Percentiles rank a stretch among this genome's conserved stretches.
phyloP scores from a whole-genome alignment of 2,888 invertebrate species.

The Hypomecis atomaria region DNA sequence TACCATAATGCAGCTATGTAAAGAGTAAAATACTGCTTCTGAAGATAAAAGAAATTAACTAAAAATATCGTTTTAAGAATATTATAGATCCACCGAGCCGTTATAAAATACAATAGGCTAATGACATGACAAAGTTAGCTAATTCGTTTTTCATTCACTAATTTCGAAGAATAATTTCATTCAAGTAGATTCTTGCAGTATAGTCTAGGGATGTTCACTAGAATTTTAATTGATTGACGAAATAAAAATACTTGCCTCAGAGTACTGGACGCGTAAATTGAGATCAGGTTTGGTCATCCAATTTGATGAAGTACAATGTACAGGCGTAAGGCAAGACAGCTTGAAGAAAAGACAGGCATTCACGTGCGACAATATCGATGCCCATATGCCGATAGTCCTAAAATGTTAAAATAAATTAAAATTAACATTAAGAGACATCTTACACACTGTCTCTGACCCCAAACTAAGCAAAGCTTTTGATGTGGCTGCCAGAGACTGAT shows the following conservation, averaged over 20 bases:
- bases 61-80: too few species aligned
- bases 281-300: conserved; percentile 76
- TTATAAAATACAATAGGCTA: too few species aligned
- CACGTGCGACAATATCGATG: conserved; percentile 76
- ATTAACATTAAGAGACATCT: not conserved
- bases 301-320: conserved; percentile 71
- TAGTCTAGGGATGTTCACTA: too few species aligned
- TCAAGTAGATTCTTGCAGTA: too few species aligned
- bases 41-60: conserved; percentile 44
- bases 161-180: too few species aligned
- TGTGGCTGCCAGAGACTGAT: too few species aligned
- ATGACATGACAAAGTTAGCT: too few species aligned
- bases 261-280: conserved; percentile 67
- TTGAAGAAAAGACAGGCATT: conserved; percentile 81
- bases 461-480: too few species aligned
- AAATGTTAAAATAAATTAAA: conserved; percentile 28
- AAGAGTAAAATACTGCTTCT: conserved; percentile 70
- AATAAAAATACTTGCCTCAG: conserved; percentile 55
- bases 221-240: too few species aligned
- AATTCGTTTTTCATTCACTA: too few species aligned
- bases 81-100: not conserved
- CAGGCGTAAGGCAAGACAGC: conserved; percentile 74
- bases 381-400: conserved; percentile 78
- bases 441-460: too few species aligned
- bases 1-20: conserved; percentile 81